Base-by-base conservation (phyloP, 2,888 invertebrate species). In the Plebejus anna region DNA sequence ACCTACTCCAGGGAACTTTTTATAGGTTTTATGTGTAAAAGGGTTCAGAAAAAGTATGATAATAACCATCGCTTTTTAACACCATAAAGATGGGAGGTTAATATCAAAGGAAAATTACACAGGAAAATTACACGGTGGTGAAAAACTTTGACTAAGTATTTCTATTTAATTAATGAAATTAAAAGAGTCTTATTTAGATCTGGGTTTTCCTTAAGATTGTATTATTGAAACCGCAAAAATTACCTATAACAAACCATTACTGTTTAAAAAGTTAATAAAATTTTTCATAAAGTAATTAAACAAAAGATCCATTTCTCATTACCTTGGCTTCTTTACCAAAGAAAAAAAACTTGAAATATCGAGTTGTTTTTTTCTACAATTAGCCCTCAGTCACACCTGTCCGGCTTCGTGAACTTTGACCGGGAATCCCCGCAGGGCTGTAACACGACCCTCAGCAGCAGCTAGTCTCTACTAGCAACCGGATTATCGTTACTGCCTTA, bases 371-470 rank as follows among this genome's bases (percentile, higher is more conserved):
- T 83, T 82, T 82, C 84, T 38, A 81, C 88, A 91, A 92, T 92
- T 92, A 92, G 86, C 83, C 83, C 78, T 82, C 83, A 83, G 84
- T 84, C 85, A 88, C 89, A 88, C 87, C 87, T 86, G 83, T 80
- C 79, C 75, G 93, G 93, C 87, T 93, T 93, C 93, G 83, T 81
- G 84, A 91, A 91, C 91, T 92, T 89, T 90, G 93, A 90, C 93
- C 92, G 81, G 85, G 90, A 92, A 90, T 83, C 90, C 90, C 57
- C 82, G 78, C 75, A 88, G 82, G 90, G 91, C 86, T 90, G 92
- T 85, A 91, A 92, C 80, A 78, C 83, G 90, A 93, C 61, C 61
- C 28, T 61, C 61, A 61, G 22, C 22, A 22, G 22, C 22, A 22
- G 61, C 36, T 32, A 13, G 66, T 11, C 32, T 61, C 61, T n/a